Evolutionary conservation across 2,888 invertebrate genomes (phyloP), one percentile per base, ranked within the genome.

Genomic region (Andrena bicolor): DNA sequence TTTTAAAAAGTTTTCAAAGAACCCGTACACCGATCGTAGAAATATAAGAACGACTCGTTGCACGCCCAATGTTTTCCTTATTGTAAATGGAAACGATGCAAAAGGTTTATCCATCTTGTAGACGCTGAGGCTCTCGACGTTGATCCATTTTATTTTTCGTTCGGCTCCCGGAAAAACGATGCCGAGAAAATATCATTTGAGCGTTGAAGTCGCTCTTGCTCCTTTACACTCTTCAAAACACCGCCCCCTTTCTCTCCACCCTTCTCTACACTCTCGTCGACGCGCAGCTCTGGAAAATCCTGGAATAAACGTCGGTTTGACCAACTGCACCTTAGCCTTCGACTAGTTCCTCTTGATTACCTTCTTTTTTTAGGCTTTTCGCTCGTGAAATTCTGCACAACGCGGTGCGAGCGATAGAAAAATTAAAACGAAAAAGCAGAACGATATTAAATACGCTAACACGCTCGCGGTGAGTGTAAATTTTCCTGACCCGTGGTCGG

Each of bases 121-220:
- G 56, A 23, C 56, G 23, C 26, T 1, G 56, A 26, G 20, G 26
- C 56, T 3, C 2, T 26, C 41, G 65, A 70, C 61, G 61, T 66
- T 75, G 75, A 75, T 80, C 75, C 65, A 53, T 71, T 75, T 80
- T 76, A 76, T 72, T 80, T 80, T 66, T 61, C 76, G 72, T 68
- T 49, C 23, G 13, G 56, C 30, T 53, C 20, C 51, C 35, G 48
- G 72, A 72, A 64, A 80, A 80, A 69, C 64, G 73, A 63, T 30
- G 66, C 20, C 49, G 30, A 35, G 60, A 20, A 74, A 79, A 79
- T 78, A 69, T 71, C 74, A 72, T 61, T 63, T 63, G 61, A 82
- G 49, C 80, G 79, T 68, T 32, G 51, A 60, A 72, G 66, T 41
- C 23, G 41, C 28, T 58, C 53, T 26, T 23, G 23, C 56, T 41